Percentiles rank a stretch among this genome's conserved stretches.
Conservation (phyloP, 2,888 invertebrate species). For the Apodemia zela region DNA sequence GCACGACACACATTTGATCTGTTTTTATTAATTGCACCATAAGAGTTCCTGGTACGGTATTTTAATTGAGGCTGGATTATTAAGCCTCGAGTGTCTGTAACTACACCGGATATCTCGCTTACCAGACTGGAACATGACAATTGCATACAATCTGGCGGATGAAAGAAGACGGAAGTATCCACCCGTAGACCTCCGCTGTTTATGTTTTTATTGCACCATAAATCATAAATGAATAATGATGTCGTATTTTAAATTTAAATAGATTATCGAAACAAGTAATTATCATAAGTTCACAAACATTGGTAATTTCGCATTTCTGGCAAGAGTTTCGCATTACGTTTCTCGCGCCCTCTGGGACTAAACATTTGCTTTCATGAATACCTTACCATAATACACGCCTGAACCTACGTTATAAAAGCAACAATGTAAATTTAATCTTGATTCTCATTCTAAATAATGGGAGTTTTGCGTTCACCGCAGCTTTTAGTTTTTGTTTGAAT, state of each 20-base stretch:
- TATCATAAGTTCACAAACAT: conserved; percentile 64
- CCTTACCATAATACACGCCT: conserved; percentile 67
- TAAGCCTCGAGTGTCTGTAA: background rate
- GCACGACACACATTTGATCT: no score
- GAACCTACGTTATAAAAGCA: conserved; percentile 54
- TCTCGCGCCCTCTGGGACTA: conserved; percentile 55
- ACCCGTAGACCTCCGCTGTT: background rate
- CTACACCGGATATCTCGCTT: background rate
- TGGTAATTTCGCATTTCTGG: conserved; percentile 50
- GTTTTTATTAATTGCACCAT: background rate
- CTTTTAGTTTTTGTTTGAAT: conserved; percentile 32
- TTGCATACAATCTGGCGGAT: background rate
- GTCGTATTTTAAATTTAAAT: conserved; percentile 39
- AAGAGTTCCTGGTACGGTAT: background rate
- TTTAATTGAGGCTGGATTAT: background rate
- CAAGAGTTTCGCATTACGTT: conserved; percentile 42
- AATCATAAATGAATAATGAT: conserved; percentile 2
- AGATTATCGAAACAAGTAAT: conserved; percentile 62
- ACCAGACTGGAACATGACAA: conserved; percentile 5
- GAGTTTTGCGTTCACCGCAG: conserved; percentile 38
- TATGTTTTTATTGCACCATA: background rate
- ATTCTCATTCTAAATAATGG: conserved; percentile 57
- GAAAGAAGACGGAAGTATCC: background rate
- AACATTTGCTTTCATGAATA: conserved; percentile 74
- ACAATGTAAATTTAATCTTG: conserved; percentile 74